Evolutionary conservation across 2,113 vertebrate species (phyloP).

Genomic region (Setophaga coronata): DNA sequence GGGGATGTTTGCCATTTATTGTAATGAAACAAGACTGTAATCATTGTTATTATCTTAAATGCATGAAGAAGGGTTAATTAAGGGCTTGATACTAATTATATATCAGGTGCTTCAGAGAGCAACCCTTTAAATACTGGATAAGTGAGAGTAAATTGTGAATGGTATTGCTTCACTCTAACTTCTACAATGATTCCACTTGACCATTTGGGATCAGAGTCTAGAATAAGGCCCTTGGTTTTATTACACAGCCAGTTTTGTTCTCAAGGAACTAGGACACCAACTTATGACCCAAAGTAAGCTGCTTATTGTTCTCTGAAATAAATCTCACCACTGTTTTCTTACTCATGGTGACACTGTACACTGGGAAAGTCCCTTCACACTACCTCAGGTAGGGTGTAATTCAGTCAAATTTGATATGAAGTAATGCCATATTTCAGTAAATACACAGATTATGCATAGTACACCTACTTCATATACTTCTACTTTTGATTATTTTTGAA

Average conservation of each 20-base stretch:
- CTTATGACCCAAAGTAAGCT: neutral
- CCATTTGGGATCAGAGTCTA: neutral
- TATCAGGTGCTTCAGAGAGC: neutral
- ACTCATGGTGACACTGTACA: neutral
- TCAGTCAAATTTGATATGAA: neutral
- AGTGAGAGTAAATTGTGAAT: neutral
- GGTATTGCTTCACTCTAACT: neutral
- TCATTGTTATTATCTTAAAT: neutral
- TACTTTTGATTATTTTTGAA: neutral
- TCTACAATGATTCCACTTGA: neutral
- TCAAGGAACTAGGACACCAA: neutral
- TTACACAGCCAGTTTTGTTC: neutral
- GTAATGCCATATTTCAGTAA: neutral
- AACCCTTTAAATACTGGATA: neutral
- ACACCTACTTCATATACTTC: neutral
- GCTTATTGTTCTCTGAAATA: neutral
- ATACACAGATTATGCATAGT: neutral
- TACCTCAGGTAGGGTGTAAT: neutral
- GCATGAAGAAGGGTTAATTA: neutral
- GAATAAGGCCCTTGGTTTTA: neutral
- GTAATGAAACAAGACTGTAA: neutral
- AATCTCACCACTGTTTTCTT: neutral
- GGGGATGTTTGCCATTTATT: neutral
- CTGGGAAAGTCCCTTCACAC: neutral
- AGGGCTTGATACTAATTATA: neutral